Conservation (phyloP, 2,888 invertebrate species). For the Acronicta leporina region DNA sequence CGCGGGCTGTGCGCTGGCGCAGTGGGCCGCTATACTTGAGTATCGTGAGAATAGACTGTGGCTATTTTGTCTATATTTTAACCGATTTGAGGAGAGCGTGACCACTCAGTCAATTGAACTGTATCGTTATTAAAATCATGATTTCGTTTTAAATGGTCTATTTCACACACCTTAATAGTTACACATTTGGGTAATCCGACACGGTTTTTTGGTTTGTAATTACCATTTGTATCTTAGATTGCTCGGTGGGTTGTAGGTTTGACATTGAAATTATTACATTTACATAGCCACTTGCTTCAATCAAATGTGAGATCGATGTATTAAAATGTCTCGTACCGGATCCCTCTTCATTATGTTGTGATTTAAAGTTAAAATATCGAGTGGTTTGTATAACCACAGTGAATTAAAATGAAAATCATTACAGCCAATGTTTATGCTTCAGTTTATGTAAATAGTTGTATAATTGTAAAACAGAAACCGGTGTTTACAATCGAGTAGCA, state of each 20-base stretch:
- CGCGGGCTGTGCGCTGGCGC: constrained; percentile 41
- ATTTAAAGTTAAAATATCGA: constrained; percentile 23
- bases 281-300: constrained; percentile 4
- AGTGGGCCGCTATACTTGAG: constrained; percentile 60
- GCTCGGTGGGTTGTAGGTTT: neutral
- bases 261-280: constrained; percentile 16
- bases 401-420: constrained; percentile 19
- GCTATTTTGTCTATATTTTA: constrained; percentile 64
- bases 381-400: constrained; percentile 10
- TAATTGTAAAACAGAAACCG: constrained; percentile 14
- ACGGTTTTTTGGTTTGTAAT: constrained; percentile 2
- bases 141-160: constrained; percentile 15
- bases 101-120: constrained; percentile 25
- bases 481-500: constrained; percentile 21
- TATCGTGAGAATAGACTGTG: constrained; percentile 76
- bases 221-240: constrained; percentile 2
- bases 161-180: constrained; percentile 12
- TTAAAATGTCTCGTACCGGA: constrained; percentile 15
- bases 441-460: constrained; percentile 12
- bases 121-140: constrained; percentile 17
- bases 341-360: constrained; percentile 29
- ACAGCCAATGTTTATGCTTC: constrained; percentile 13
- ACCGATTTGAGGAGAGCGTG: constrained; percentile 40
- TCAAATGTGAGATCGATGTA: constrained; percentile 15
- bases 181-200: constrained; percentile 14